These are phyloP conservation scores for Uria lomvia DNA, from an alignment of 2,113 vertebrate genomes.

Conservation along the genomic window DNA sequence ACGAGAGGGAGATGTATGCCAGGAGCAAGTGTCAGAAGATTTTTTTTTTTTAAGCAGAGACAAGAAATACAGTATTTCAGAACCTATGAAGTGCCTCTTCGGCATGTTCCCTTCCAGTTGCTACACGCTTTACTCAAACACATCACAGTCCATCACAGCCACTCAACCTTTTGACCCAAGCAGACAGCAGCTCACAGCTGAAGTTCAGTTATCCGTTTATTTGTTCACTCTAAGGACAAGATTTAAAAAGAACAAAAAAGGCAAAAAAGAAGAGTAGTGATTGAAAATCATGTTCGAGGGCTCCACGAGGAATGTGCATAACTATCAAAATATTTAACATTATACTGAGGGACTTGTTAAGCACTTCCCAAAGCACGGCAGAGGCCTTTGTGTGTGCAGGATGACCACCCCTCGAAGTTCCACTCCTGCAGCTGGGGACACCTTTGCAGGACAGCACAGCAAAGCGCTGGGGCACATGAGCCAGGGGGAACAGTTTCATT, in stretches of 20 bases:
- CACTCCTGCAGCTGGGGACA: background rate
- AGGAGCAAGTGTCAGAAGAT: background rate
- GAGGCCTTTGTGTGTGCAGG: background rate
- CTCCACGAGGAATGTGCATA: background rate
- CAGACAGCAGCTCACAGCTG: background rate
- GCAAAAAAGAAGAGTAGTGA: background rate
- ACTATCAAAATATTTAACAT: background rate
- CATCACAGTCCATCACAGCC: background rate
- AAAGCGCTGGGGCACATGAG: background rate
- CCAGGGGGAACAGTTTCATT: background rate
- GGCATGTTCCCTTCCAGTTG: background rate
- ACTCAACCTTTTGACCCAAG: background rate
- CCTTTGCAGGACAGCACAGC: background rate
- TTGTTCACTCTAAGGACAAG: background rate
- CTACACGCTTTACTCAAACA: background rate
- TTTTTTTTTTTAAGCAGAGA: background rate
- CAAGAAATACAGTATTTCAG: background rate
- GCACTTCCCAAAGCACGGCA: background rate
- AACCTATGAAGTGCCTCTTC: background rate
- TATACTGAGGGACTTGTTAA: background rate
- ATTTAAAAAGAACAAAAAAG: background rate
- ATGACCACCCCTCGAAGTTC: background rate
- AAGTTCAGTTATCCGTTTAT: background rate
- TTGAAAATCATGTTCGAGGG: background rate
- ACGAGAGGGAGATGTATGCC: background rate